Conservation (phyloP, 1,140 invertebrate genomes). For the Melanaphis sacchari region DNA sequence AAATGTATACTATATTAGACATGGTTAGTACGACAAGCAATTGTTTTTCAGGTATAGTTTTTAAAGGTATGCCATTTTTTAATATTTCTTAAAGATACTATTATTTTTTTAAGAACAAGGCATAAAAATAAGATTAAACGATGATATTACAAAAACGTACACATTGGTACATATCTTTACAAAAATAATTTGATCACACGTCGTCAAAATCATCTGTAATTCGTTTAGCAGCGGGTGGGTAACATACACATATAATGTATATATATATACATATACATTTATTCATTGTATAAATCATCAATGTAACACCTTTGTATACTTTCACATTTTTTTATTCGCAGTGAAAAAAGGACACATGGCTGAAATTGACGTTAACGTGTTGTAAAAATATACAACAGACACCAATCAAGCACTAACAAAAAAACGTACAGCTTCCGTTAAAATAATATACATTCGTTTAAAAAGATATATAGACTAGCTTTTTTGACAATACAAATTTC, state of each 20-base stretch:
- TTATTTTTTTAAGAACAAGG: not conserved
- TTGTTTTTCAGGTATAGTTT: not conserved
- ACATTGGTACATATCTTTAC: not conserved
- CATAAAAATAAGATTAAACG: not conserved
- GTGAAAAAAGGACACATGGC: not conserved
- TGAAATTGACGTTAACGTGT: slow-evolving; percentile 35
- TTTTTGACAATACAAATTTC: not conserved
- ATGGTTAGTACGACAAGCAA: not conserved
- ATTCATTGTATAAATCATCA: not conserved
- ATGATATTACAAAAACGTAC: not conserved
- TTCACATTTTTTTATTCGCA: not conserved
- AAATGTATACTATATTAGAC: not conserved
- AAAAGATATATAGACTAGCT: not conserved
- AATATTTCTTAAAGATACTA: not conserved
- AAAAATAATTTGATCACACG: not conserved
- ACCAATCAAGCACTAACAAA: slow-evolving; percentile 9
- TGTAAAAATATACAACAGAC: slow-evolving; percentile 17
- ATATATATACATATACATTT: not conserved
- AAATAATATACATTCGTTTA: not conserved
- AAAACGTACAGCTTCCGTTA: not conserved
- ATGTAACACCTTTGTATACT: not conserved
- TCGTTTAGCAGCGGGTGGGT: slow-evolving; percentile 15
- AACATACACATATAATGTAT: not conserved
- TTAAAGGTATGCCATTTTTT: not conserved
- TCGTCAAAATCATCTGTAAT: slow-evolving; percentile 23